A percentile compares a stretch with the other conserved stretches of the same genome.
These are phyloP conservation scores for Cardiocondyla obscurior DNA, from an alignment of 1,140 invertebrate genomes.

Conservation along the genomic window DNA sequence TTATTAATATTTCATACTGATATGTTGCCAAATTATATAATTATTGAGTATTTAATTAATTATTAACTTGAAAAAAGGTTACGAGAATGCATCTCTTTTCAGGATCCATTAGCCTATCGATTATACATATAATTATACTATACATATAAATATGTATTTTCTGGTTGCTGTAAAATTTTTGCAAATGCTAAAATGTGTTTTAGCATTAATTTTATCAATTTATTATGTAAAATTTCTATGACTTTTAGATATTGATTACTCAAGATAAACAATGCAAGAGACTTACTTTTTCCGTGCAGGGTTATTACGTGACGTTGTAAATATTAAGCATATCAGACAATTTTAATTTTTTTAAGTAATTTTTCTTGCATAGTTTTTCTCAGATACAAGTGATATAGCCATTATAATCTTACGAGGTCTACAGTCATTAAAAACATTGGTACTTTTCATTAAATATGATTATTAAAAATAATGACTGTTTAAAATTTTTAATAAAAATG, in stretches of 20 bases:
- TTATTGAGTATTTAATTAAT: background rate
- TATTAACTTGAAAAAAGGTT: background rate
- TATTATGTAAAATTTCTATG: background rate
- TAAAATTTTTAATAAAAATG: conserved; percentile 1
- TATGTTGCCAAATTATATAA: conserved; percentile 7
- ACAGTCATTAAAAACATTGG: background rate
- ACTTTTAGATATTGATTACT: background rate
- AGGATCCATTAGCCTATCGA: background rate
- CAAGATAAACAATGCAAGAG: background rate
- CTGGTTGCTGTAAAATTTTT: background rate
- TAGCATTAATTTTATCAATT: background rate
- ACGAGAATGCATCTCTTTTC: background rate
- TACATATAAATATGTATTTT: background rate
- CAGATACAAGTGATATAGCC: background rate
- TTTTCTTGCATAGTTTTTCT: conserved; percentile 4
- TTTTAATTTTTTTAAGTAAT: background rate
- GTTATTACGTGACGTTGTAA: background rate
- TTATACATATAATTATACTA: background rate
- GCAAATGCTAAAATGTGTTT: background rate
- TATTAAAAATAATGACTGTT: background rate
- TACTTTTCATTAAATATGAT: background rate
- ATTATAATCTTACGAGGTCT: background rate
- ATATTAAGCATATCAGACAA: background rate
- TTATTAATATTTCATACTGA: background rate
- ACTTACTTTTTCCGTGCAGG: background rate